A percentile compares a stretch with the other conserved stretches of the same genome.
Conservation (phyloP, 2,888 invertebrate genomes). For the Brenthis daphne region DNA sequence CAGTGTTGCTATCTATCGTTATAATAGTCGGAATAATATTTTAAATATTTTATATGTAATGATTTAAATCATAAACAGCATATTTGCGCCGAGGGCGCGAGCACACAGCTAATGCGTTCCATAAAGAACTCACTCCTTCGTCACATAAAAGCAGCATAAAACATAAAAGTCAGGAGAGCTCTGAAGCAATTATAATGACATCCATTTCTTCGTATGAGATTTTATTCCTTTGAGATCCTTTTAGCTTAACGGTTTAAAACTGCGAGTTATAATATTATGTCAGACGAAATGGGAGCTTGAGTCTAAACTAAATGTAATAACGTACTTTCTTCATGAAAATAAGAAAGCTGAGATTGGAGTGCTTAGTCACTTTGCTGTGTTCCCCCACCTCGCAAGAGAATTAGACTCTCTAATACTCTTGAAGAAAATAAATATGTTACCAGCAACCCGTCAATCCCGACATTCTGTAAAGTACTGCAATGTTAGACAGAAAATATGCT, state of each 20-base stretch:
- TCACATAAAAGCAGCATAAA: conserved; percentile 17
- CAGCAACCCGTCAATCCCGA: too few relatives aligned
- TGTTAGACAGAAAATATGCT: too few relatives aligned
- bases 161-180: conserved; percentile 7
- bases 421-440: too few relatives aligned
- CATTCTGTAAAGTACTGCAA: too few relatives aligned
- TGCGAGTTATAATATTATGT: conserved; percentile 3
- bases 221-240: conserved; percentile 10
- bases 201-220: conserved; percentile 5
- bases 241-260: neutral
- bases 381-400: too few relatives aligned
- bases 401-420: too few relatives aligned
- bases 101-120: conserved; percentile 2
- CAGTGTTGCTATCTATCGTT: too few relatives aligned
- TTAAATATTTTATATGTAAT: neutral
- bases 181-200: conserved; percentile 21
- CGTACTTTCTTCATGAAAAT: neutral
- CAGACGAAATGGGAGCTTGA: neutral
- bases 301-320: neutral
- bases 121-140: conserved; percentile 1
- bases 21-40: too few relatives aligned
- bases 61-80: neutral
- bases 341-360: neutral
- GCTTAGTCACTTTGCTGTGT: too few relatives aligned
- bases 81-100: neutral